Conservation (phyloP, 2,113 vertebrate species). For the Colinus virginianus region DNA sequence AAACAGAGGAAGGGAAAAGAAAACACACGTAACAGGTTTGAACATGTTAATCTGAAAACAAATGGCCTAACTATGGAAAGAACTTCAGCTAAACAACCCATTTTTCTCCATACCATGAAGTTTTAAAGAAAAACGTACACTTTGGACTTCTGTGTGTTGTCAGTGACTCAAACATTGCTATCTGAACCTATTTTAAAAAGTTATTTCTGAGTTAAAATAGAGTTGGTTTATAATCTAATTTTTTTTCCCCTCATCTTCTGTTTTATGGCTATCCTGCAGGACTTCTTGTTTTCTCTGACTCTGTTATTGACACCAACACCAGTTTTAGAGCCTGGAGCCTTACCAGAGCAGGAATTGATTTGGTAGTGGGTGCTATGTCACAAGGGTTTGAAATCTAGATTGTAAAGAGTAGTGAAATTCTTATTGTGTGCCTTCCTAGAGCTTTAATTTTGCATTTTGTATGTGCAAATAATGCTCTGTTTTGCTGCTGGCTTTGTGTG, state of each 20-base stretch:
- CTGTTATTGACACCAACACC: not conserved
- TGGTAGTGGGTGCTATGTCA: not conserved
- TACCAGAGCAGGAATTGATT: not conserved
- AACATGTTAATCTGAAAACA: not conserved
- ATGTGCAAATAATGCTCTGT: not conserved
- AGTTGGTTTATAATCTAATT: not conserved
- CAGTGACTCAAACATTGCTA: not conserved
- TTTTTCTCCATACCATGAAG: not conserved
- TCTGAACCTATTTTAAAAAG: not conserved
- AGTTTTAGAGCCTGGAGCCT: not conserved
- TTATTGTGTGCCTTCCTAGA: not conserved
- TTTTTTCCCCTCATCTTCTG: not conserved
- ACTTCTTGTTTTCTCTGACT: not conserved
- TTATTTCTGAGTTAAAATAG: not conserved
- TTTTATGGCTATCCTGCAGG: not conserved
- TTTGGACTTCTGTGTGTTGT: not conserved
- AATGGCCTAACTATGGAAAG: not conserved
- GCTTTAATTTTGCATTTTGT: not conserved
- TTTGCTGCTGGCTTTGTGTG: not conserved
- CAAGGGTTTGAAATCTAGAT: not conserved
- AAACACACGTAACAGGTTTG: no score
- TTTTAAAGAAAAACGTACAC: not conserved
- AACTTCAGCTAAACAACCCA: not conserved
- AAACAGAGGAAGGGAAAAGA: no score
- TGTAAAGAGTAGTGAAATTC: not conserved